Percentiles rank a stretch among this genome's conserved stretches.
Evolutionary conservation across 2,113 vertebrate species (phyloP).

Genomic region (Lepisosteus osseus): DNA sequence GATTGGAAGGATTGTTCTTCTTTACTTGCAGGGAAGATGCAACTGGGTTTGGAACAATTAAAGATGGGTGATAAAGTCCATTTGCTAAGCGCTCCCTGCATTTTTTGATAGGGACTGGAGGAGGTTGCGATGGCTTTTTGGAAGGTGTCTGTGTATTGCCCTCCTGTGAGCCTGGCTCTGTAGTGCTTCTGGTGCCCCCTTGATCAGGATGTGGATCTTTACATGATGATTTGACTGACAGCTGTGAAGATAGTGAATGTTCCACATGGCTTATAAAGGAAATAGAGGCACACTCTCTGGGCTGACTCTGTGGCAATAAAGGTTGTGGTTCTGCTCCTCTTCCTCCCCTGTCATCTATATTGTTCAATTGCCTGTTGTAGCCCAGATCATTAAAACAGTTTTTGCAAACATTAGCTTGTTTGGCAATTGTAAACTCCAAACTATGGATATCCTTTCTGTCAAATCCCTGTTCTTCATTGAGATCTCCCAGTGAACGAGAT

Average conservation of each 20-base stretch:
- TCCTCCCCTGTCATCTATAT: not conserved
- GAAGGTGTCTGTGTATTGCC: conserved; percentile 64
- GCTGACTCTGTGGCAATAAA: not conserved
- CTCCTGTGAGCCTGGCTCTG: conserved; percentile 38
- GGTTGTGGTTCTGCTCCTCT: conserved; percentile 12
- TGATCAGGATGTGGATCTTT: conserved; percentile 19
- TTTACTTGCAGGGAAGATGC: conserved; percentile 71
- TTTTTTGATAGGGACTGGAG: conserved; percentile 93
- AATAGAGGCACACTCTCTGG: conserved; percentile 23
- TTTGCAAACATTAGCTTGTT: conserved; percentile 22
- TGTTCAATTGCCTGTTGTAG: conserved; percentile 19
- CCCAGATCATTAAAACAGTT: conserved; percentile 45
- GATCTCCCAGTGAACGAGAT: conserved; percentile 87
- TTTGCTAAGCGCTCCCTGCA: conserved; percentile 85
- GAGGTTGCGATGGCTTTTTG: conserved; percentile 83
- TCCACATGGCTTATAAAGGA: conserved; percentile 38
- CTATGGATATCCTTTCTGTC: conserved; percentile 47
- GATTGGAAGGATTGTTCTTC: conserved; percentile 55
- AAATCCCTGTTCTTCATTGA: conserved; percentile 66
- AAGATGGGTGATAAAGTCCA: conserved; percentile 69
- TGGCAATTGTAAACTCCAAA: conserved; percentile 27
- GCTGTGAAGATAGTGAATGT: conserved; percentile 51
- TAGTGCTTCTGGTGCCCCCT: conserved; percentile 49
- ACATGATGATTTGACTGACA: conserved; percentile 39
- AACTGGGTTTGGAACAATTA: conserved; percentile 57